These are phyloP conservation scores for Diprion similis DNA, from an alignment of 1,140 invertebrate species.

Conservation along the genomic window DNA sequence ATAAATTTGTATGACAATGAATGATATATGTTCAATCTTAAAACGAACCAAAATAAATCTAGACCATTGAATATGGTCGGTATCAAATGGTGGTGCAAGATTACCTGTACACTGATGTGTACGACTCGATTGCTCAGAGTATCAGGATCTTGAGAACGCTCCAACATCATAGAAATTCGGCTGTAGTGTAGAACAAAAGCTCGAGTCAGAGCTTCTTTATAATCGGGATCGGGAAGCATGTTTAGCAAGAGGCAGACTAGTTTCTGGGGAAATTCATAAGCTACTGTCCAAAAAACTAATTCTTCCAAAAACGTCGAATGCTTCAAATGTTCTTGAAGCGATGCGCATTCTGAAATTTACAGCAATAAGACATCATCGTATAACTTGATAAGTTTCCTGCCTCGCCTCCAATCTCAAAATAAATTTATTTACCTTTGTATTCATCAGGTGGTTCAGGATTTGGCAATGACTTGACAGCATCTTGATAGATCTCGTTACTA, in stretches of 20 bases:
- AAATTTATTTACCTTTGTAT: slow-evolving; percentile 63
- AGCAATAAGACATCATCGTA: slow-evolving; percentile 36
- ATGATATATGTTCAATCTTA: too few species aligned
- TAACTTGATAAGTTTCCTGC: too few species aligned
- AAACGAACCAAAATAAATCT: neutral
- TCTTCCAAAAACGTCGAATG: slow-evolving; percentile 94
- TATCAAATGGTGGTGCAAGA: slow-evolving; percentile 12
- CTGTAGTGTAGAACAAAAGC: slow-evolving; percentile 97
- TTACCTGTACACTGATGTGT: slow-evolving; percentile 90
- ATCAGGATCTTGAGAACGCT: slow-evolving; percentile 85
- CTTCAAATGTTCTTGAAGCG: slow-evolving; percentile 77
- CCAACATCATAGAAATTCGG: slow-evolving; percentile 89
- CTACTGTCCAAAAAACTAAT: slow-evolving; percentile 97
- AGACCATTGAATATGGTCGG: slow-evolving; percentile 15
- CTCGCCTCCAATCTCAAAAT: slow-evolving; percentile 11
- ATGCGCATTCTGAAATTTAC: slow-evolving; percentile 71
- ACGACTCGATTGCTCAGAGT: slow-evolving; percentile 94
- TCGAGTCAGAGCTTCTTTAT: slow-evolving; percentile 93
- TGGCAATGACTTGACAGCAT: slow-evolving; percentile 78
- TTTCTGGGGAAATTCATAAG: slow-evolving; percentile 97
- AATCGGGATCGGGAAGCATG: slow-evolving; percentile 93
- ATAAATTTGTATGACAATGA: neutral
- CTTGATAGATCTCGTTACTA: slow-evolving; percentile 79
- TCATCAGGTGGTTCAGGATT: slow-evolving; percentile 84
- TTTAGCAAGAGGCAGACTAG: slow-evolving; percentile 95